Evolutionary conservation across 2,797 vertebrate genomes (phyloP), one percentile per base, ranked within the genome.

Genomic region (Linurgus olivaceus): DNA sequence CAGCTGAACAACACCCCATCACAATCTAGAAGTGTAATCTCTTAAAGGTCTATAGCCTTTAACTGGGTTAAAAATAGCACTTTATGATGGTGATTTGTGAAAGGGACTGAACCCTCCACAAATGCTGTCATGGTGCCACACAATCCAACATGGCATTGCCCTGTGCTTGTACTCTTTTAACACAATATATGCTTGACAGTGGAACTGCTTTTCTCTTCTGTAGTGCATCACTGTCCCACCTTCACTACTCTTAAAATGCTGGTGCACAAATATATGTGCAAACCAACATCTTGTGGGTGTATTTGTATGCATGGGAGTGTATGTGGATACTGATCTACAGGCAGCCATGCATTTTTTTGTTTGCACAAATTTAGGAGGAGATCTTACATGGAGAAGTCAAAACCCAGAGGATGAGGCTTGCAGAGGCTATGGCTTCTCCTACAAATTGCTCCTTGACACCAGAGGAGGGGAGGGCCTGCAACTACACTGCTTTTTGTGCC

Each of bases 321-420:
- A 33, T 11, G 31, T 33, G 24, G 35, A 57, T 24, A 50, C 4
- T 0, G 24, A 57, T 0, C 0, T 23, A 57, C 29, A 33, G 29
- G 14, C 44, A 67, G 52, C 7, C 42, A 18, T 10, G 8, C 44
- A 29, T 67, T 67, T 48, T 57, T n/a, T 40, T n/a, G 15, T 40
- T 28, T 24, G 29, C 28, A 37, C 19, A 29, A 8, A 58, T 48
- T 58, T 24, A 48, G 35, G 44, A 67, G 33, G 23, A 57, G 35
- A 23, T 47, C 23, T 38, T 31, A n/a, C 21, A 47, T 4, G 17
- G 10, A 55, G 23, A 16, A 67, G 33, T 9, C 40, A 57, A 58
- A 58, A 11, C 16, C 29, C 44, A 40, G 11, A 23, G 13, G 35
- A 28, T 40, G 15, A 79, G 44, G 52, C 10, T 24, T 29, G 52